Conservation (phyloP, 2,113 vertebrate genomes). For the Protobothrops flavoviridis region DNA sequence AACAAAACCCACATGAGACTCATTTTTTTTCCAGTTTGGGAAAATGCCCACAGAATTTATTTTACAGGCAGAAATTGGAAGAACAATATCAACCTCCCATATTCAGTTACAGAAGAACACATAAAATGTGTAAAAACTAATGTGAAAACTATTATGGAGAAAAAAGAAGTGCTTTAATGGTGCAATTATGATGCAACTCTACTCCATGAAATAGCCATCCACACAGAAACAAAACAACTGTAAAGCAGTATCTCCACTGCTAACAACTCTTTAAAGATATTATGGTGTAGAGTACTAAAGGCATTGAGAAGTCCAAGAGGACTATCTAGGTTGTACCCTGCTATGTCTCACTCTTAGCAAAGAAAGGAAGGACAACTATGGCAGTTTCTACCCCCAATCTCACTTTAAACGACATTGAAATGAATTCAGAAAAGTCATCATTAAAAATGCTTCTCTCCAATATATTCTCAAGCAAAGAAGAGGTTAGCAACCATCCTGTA, state of each 20-base stretch:
- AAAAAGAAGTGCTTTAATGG: background rate
- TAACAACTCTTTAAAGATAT: background rate
- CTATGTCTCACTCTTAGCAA: background rate
- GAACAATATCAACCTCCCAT: background rate
- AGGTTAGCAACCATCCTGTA: background rate
- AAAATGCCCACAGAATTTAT: background rate
- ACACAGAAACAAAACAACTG: background rate
- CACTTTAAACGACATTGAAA: background rate
- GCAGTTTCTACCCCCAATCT: background rate
- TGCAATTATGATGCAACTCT: background rate
- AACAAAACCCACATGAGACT: background rate
- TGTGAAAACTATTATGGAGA: background rate
- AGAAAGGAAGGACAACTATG: background rate
- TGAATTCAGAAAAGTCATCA: background rate
- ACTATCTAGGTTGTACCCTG: background rate
- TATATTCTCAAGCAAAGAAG: background rate
- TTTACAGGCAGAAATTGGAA: background rate
- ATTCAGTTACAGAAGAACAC: background rate
- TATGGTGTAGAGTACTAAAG: background rate
- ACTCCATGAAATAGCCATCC: background rate
- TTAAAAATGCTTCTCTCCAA: background rate
- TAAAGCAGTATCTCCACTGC: background rate
- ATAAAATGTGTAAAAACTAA: background rate
- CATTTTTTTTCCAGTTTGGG: background rate
- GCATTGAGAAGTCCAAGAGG: background rate